Percentiles rank a stretch among this genome's conserved stretches.
Evolutionary conservation across 2,888 invertebrate genomes (phyloP).

Genomic region (Meteorus cinctellus): DNA sequence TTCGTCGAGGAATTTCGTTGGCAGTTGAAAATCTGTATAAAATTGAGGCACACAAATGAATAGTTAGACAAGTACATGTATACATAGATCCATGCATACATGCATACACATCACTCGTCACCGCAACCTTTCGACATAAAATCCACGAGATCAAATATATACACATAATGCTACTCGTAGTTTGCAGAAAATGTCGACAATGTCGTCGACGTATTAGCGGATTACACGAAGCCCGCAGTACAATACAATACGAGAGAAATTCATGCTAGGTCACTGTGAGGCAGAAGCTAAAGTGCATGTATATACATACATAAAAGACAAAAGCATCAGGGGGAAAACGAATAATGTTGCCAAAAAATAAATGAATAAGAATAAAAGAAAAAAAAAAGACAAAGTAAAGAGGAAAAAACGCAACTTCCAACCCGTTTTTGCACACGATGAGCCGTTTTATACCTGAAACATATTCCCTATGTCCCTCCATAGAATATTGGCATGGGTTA

Average conservation of each 20-base stretch:
- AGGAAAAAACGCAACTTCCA: not conserved
- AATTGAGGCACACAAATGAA: not conserved
- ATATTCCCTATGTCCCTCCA: slow-evolving; percentile 46
- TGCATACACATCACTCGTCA: not conserved
- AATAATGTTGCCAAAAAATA: not conserved
- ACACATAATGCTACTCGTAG: not conserved
- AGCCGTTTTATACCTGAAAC: not conserved
- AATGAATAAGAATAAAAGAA: not conserved
- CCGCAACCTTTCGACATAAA: not conserved
- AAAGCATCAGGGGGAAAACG: not conserved
- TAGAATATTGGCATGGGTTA: slow-evolving; percentile 60
- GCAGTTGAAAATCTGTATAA: not conserved
- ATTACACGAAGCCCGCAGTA: slow-evolving; percentile 50
- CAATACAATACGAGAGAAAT: not conserved
- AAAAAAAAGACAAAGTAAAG: not conserved
- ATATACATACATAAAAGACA: slow-evolving; percentile 16
- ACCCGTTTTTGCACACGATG: slow-evolving; percentile 34
- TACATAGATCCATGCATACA: not conserved
- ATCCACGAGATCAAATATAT: not conserved
- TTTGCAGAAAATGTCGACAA: slow-evolving; percentile 47
- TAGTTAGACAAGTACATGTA: not conserved
- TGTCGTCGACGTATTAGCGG: slow-evolving; percentile 57
- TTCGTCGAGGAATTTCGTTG: not conserved
- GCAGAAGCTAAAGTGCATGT: not conserved
- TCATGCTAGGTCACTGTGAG: not conserved